Base-by-base conservation (phyloP, 2,888 invertebrate species). In the Choreutis nemorana region DNA sequence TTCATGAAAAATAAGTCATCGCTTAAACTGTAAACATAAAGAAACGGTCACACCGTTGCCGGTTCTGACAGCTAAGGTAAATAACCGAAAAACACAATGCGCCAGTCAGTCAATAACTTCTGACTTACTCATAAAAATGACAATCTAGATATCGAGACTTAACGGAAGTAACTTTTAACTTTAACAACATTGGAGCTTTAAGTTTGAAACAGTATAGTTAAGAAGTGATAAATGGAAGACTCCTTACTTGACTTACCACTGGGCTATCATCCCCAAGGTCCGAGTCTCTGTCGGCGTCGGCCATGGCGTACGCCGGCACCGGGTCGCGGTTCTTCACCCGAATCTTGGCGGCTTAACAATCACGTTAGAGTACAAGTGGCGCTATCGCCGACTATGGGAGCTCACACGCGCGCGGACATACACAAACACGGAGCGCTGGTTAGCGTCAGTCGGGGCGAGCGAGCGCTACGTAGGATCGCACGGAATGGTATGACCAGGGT, bases 251-350 rank as follows among this genome's bases (percentile, higher is more conserved):
- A 84, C 88, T 87, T 57, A 90, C 89, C 86, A 87, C 81, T 30
- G 85, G 84, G 55, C 84, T 83, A 42, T 89, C 87, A 60, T 89
- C 90, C 44, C 89, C 90, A 43, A 87, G 72, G 68, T 88, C 87
- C 63, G 86, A 87, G 53, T 89, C 89, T 52, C 86, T 72, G 66
- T 81, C 81, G 72, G 73, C 75, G 71, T 78, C 78, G 64, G 79
- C 90, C 89, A 89, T 89, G 77, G 86, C 87, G 84, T 90, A 90
- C 81, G 89, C 87, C 82, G 89, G 89, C 73, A 90, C 85, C 79
- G 90, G 90, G 65, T 90, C 89, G 82, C 88, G 86, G 70, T 90
- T 90, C 87, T 91, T 91, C 77, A 90, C 88, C 83, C 90, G 87
- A 90, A 90, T 90, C 85, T 90, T 90, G 90, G 78, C 82, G 78